Base-by-base conservation (phyloP, 2,113 vertebrate genomes). In the Cnemophilus loriae region DNA sequence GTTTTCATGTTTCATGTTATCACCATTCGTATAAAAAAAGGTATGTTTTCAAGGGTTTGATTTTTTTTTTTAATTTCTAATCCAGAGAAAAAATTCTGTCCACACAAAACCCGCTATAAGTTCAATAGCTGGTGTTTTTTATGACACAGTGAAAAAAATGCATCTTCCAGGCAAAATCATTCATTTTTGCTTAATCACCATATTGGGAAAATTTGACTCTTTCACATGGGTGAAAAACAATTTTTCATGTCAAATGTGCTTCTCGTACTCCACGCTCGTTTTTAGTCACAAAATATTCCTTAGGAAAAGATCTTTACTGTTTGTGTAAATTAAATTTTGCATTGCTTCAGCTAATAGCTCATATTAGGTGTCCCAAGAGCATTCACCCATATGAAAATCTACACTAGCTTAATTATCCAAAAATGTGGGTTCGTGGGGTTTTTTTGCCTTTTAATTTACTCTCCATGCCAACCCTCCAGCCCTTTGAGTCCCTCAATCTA, bases 141-240 rank as follows among this genome's bases (percentile, higher is more conserved):
- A 39, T 61, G 69, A 81, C 32, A 71, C 5, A 39, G 5, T 46
- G 20, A 27, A 64, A 75, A 13, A 18, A 32, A 30, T 19, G 13
- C 8, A 26, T 56, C 56, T 16, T 84, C 1, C 11, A 60, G 55
- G 71, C 56, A 93, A 87, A 74, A 84, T 49, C 2, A 32, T 86
- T 82, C n/a, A 28, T 90, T 93, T 84, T 71, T 94, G 10, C 21
- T 71, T 73, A 68, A 84, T 95, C 53, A 60, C 15, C 16, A 42
- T 42, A 46, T 49, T 78, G 57, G 60, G 56, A 84, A 84, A 84
- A 52, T 37, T 10, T 78, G 7, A 33, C 56, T 88, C 30, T 86
- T 80, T 87, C 44, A 57, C 9, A 47, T 13, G 18, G 61, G 11
- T 68, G 65, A 86, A 91, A 77, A 84, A 27, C 33, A 13, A 23